Base-by-base conservation (phyloP, 1,140 invertebrate genomes). In the Euwallacea similis region DNA sequence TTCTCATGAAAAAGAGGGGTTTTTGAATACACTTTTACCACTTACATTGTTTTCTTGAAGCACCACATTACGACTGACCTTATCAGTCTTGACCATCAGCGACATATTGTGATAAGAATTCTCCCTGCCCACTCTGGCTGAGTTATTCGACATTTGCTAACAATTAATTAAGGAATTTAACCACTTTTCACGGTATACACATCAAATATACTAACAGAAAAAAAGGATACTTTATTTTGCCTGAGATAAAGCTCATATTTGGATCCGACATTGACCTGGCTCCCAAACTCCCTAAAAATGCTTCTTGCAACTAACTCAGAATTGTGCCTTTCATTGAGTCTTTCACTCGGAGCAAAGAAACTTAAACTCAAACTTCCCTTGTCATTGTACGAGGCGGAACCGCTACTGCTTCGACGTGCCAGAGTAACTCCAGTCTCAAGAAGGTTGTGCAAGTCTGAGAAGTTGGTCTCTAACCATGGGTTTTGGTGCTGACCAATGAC, bases 401-500 rank as follows among this genome's bases (percentile, higher is more conserved):
- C 98, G n/a, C 96, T 97, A 82, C 95, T 98, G 77, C 95, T 94
- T 15, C 97, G 86, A 61, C 97, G 86, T 0, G 91, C 97, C 13
- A 98, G 75, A 2, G 86, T 81, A 55, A 97, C 88, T 13, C 87
- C 87, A 21, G 86, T 82, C 43, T 88, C 85, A 56, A 85, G 79
- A 16, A 91, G 75, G 43, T 83, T 84, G 3, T 87, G 83, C 64
- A 83, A 72, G 33, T 73, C 66, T 10, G 73, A 47, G 0, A 94
- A 81, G 80, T 98, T 93, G 2, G 91, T 89, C 83, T 99, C 97
- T 15, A 91, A 80, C 91, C 96, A 99, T 1, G 96, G 95, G 84
- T 99, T 99, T 82, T 99, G 97, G 83, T 98, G 94, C 47, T 94
- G 86, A 1, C 98, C 98, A 79, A 99, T 92, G 0, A 99, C 96